These are phyloP conservation scores for Galbula dea DNA, from an alignment of 2,113 vertebrate species.

Conservation along the genomic window DNA sequence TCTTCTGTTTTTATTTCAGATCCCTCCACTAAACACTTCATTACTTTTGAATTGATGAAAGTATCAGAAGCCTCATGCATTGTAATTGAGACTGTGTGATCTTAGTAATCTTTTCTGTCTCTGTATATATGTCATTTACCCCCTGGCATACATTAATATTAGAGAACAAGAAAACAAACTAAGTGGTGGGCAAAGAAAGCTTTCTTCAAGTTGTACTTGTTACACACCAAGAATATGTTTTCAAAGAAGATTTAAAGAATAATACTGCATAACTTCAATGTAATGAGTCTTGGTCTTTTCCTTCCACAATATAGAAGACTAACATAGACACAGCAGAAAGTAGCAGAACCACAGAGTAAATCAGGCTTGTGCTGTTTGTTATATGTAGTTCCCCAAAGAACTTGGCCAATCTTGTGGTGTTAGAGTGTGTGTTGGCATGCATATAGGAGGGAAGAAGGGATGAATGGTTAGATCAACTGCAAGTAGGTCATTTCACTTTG, in stretches of 20 bases:
- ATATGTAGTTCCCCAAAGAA: background rate
- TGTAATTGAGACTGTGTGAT: background rate
- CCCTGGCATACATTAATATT: background rate
- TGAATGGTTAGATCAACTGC: background rate
- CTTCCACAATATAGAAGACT: background rate
- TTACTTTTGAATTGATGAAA: background rate
- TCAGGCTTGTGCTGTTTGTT: background rate
- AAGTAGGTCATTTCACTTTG: background rate
- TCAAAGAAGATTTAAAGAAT: background rate
- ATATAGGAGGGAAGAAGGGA: background rate
- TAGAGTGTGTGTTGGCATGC: background rate
- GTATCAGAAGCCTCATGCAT: background rate
- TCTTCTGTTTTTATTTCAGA: background rate
- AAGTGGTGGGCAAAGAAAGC: background rate
- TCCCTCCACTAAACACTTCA: background rate
- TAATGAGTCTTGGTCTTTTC: background rate
- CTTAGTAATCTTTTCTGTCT: background rate
- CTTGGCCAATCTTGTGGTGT: background rate
- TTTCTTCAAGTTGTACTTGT: background rate
- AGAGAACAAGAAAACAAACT: background rate
- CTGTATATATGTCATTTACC: background rate
- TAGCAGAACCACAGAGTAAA: background rate
- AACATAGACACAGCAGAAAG: background rate
- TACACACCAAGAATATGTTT: background rate
- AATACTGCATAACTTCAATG: background rate